Evolutionary conservation across 1,140 invertebrate genomes (phyloP).

Genomic region (Drosophila pseudoananassae): DNA sequence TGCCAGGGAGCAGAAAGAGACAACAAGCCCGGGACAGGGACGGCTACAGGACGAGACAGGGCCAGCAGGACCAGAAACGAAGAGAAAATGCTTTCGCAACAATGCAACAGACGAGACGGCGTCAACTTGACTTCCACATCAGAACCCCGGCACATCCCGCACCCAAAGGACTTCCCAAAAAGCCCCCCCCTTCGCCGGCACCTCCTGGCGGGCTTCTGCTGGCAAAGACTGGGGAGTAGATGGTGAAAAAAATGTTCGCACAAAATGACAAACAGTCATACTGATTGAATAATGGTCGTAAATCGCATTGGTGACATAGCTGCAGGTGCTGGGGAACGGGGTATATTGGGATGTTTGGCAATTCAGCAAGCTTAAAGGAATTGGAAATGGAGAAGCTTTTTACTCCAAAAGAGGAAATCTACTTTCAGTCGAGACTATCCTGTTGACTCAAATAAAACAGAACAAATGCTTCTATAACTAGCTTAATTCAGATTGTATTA

Average conservation of each 20-base stretch:
- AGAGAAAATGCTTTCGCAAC: constrained; percentile 69
- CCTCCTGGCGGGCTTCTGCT: not conserved
- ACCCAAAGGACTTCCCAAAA: constrained; percentile 34
- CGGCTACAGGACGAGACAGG: constrained; percentile 15
- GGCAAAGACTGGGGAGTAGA: constrained; percentile 12
- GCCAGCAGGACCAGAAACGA: constrained; percentile 23
- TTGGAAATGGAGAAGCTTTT: constrained; percentile 1
- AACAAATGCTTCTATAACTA: not conserved
- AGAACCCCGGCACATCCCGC: constrained; percentile 29
- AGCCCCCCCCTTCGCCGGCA: not conserved
- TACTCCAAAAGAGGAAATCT: not conserved
- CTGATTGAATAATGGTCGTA: constrained; percentile 82
- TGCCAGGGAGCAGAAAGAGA: constrained; percentile 3
- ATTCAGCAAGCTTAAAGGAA: constrained; percentile 1
- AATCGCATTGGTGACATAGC: constrained; percentile 78
- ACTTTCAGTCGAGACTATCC: not conserved
- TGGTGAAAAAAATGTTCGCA: constrained; percentile 48
- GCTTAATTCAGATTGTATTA: not conserved
- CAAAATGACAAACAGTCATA: constrained; percentile 82
- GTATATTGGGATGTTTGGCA: constrained; percentile 15
- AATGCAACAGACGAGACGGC: constrained; percentile 79
- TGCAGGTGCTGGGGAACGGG: constrained; percentile 28
- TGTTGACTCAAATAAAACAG: no score
- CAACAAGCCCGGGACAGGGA: not conserved
- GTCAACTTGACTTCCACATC: constrained; percentile 72